Percentiles rank a stretch among this genome's conserved stretches.
phyloP scores from a whole-genome alignment of 2,888 invertebrate species.

The Drosophila testacea region DNA sequence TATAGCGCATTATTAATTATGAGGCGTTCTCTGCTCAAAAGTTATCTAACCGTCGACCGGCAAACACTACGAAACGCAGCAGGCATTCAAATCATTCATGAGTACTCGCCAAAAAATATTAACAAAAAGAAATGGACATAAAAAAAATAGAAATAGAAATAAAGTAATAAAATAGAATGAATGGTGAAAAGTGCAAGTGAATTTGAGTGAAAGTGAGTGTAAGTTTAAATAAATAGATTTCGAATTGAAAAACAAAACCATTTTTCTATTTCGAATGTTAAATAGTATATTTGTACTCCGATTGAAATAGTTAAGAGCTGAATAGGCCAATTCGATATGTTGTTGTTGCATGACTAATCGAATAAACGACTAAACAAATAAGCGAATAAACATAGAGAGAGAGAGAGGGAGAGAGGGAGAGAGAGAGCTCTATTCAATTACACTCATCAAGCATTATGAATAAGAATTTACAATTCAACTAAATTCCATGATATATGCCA shows the following conservation, averaged over 20 bases:
- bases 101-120: conserved; percentile 1
- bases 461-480: conserved; percentile 17
- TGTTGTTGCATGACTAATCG: conserved; percentile 10
- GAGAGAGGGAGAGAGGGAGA: conserved; percentile 1
- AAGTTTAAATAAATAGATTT: conserved; percentile 2
- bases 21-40: conserved; percentile 66
- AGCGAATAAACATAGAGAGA: conserved; percentile 6
- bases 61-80: conserved; percentile 40
- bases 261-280: too few species aligned
- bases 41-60: conserved; percentile 74
- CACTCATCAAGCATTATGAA: conserved; percentile 24
- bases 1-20: conserved; percentile 75
- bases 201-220: conserved; percentile 11
- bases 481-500: conserved; percentile 20
- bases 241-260: background rate
- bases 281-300: too few species aligned
- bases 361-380: background rate
- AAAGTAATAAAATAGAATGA: background rate
- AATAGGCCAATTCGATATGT: background rate
- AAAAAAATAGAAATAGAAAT: conserved; percentile 7
- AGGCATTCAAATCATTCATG: background rate
- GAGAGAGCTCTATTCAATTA: conserved; percentile 15
- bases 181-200: conserved; percentile 14
- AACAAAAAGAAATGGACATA: background rate
- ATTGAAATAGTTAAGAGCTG: conserved; percentile 6